phyloP scores from a whole-genome alignment of 2,797 vertebrate species.

The Epinephelus malabaricus region DNA sequence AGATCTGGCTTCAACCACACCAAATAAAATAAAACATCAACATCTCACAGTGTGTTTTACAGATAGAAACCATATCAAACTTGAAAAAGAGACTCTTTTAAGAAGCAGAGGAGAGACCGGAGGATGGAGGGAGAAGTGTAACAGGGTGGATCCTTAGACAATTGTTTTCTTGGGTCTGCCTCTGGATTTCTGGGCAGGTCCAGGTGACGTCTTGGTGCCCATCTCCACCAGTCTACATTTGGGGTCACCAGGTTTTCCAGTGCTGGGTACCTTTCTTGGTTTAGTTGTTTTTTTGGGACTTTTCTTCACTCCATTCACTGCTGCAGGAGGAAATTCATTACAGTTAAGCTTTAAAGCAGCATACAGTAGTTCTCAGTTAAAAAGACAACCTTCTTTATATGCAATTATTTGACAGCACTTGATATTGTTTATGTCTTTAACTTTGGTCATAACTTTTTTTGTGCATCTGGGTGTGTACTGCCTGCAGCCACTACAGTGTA shows the following conservation, averaged over 20 bases:
- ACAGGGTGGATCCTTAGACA: conserved; percentile 13
- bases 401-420: background rate
- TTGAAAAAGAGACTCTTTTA: background rate
- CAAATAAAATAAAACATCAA: conserved; percentile 11
- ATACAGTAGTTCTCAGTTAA: background rate
- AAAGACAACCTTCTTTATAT: background rate
- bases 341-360: background rate
- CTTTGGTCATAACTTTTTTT: background rate
- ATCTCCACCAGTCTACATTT: conserved; percentile 50
- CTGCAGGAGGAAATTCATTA: conserved; percentile 48
- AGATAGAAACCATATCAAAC: conserved; percentile 37
- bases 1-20: background rate
- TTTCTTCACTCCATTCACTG: conserved; percentile 64
- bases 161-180: conserved; percentile 71
- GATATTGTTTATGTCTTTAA: background rate
- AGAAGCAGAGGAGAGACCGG: background rate
- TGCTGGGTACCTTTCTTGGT: conserved; percentile 38
- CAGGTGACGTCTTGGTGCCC: conserved; percentile 65
- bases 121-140: background rate
- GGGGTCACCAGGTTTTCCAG: conserved; percentile 30
- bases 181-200: conserved; percentile 51
- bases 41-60: conserved; percentile 3
- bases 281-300: conserved; percentile 30
- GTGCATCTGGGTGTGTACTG: background rate
- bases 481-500: background rate